Percentiles rank a stretch among this genome's conserved stretches.
Conservation (phyloP, 2,888 invertebrate species). For the Drosophila mettleri region DNA sequence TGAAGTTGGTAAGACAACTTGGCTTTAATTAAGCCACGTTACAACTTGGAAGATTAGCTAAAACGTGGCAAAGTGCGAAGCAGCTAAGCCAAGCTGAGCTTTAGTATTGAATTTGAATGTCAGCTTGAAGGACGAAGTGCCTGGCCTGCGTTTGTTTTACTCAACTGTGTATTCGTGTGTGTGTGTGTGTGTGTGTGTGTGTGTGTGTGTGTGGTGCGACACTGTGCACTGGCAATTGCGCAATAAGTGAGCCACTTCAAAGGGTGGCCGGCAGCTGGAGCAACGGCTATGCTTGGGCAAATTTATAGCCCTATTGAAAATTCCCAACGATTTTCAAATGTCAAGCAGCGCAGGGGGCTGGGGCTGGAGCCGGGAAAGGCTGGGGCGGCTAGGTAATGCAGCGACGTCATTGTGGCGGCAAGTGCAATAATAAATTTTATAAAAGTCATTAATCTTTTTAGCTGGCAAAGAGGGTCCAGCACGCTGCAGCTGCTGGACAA, state of each 20-base stretch:
- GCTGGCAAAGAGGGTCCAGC: conserved; percentile 44
- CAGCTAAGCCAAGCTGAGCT: conserved; percentile 5
- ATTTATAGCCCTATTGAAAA: conserved; percentile 66
- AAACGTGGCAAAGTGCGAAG: conserved; percentile 44
- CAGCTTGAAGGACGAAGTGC: conserved; percentile 28
- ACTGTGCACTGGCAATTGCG: conserved; percentile 64
- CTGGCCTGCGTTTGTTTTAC: conserved; percentile 27
- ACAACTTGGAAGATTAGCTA: conserved; percentile 33
- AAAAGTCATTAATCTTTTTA: conserved; percentile 77
- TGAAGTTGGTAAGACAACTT: neutral
- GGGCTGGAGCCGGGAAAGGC: too few relatives aligned
- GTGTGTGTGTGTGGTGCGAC: conserved; percentile 15
- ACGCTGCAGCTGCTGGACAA: conserved; percentile 34
- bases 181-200: conserved; percentile 7
- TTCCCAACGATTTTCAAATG: conserved; percentile 48
- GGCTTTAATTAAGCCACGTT: conserved; percentile 51
- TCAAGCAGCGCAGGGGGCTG: neutral
- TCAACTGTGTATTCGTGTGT: neutral
- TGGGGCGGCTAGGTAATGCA: conserved; percentile 31
- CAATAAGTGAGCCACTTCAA: conserved; percentile 72
- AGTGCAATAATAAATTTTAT: conserved; percentile 78
- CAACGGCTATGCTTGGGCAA: conserved; percentile 37
- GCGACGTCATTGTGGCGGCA: conserved; percentile 60
- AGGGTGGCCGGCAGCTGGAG: conserved; percentile 23
- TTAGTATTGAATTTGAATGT: conserved; percentile 47